These are phyloP conservation scores for Macrosoma leucophasiata DNA, from an alignment of 2,888 invertebrate genomes.

Conservation along the genomic window DNA sequence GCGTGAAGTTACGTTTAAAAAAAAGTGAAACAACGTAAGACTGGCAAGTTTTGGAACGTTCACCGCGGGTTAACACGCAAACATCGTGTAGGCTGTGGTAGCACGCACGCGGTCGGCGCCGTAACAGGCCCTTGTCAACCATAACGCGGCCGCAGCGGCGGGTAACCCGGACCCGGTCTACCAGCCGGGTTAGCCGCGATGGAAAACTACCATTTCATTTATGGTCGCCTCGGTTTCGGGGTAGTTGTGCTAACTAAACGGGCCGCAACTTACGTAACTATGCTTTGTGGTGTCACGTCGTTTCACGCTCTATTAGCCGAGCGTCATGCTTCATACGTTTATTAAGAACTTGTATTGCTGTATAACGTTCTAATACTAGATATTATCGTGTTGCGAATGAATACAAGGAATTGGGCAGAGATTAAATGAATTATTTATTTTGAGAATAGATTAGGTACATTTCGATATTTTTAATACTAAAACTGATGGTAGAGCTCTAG, in stretches of 20 bases:
- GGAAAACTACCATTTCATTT: conserved; percentile 74
- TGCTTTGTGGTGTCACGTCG: conserved; percentile 52
- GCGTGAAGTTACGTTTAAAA: conserved; percentile 11
- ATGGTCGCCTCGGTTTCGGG: conserved; percentile 66
- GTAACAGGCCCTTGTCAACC: conserved; percentile 71
- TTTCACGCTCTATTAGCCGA: conserved; percentile 46
- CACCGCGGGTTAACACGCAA: conserved; percentile 34
- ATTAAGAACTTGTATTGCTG: too few species aligned
- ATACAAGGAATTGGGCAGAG: too few species aligned
- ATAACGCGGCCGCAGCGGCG: conserved; percentile 62
- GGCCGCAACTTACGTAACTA: conserved; percentile 65
- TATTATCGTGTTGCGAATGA: too few species aligned
- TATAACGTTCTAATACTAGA: too few species aligned
- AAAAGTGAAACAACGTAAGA: conserved; percentile 15
- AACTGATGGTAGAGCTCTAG: too few species aligned
- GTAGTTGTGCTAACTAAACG: conserved; percentile 60
- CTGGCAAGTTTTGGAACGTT: conserved; percentile 21
- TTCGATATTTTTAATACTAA: too few species aligned
- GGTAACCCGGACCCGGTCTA: conserved; percentile 36
- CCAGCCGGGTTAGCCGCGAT: conserved; percentile 36
- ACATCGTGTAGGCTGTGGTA: conserved; percentile 43
- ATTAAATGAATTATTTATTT: too few species aligned
- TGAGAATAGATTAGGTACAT: too few species aligned
- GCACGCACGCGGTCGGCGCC: conserved; percentile 48
- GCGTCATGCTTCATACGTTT: too few species aligned